phyloP scores from a whole-genome alignment of 30 jellyfish, hydroid and myxozoan species.

The Mastigias papua region DNA sequence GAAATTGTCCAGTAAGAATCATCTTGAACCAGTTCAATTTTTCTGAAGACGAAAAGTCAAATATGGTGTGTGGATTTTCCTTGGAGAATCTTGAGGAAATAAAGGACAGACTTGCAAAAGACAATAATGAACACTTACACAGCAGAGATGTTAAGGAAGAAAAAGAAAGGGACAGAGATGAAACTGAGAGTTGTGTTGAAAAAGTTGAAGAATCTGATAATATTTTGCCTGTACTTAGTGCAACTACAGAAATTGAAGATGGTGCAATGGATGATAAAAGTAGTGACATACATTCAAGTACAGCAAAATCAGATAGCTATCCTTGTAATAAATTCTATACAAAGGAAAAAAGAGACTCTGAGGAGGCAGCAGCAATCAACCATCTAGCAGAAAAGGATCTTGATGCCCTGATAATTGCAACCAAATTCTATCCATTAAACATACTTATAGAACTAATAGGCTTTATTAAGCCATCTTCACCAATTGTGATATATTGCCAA shows the following conservation, averaged over 20 bases:
- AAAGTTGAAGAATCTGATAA: background rate
- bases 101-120: conserved; percentile 3
- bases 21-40: conserved; percentile 80
- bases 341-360: conserved; percentile 29
- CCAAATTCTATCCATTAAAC: conserved; percentile 80
- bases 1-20: conserved; percentile 85
- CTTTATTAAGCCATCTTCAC: conserved; percentile 75
- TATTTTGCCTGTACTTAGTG: background rate
- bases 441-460: conserved; percentile 64
- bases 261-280: background rate
- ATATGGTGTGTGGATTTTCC: conserved; percentile 72
- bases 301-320: conserved; percentile 4
- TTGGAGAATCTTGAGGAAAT: conserved; percentile 69
- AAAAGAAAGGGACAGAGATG: background rate
- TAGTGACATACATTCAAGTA: background rate
- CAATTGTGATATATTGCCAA: conserved; percentile 87
- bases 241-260: background rate
- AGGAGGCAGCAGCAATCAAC: conserved; percentile 54
- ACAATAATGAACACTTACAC: background rate
- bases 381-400: conserved; percentile 48
- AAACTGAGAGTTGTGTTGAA: background rate
- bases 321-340: conserved; percentile 51
- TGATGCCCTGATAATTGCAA: conserved; percentile 80
- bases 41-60: conserved; percentile 21
- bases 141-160: background rate